Evolutionary conservation across 2,888 invertebrate genomes (phyloP).

Genomic region (Nebria brevicollis): DNA sequence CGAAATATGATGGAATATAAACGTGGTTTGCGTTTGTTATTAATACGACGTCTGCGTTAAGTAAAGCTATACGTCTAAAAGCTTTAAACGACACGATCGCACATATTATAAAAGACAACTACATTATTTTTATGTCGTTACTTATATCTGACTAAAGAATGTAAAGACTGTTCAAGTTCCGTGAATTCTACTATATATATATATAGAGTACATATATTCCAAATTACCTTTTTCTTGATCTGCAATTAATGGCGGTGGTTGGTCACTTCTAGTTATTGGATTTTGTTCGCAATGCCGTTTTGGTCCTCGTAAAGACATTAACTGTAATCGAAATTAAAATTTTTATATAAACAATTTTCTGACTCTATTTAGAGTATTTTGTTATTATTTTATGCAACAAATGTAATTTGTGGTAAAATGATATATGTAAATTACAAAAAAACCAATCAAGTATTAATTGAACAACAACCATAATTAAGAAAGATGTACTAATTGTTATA

Average conservation of each 20-base stretch:
- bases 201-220: not conserved
- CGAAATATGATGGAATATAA: too few species aligned
- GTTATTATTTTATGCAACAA: not conserved
- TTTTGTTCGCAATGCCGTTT: slow-evolving; percentile 64
- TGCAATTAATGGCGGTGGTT: slow-evolving; percentile 73
- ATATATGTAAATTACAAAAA: not conserved
- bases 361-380: not conserved
- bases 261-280: slow-evolving; percentile 56
- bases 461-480: not conserved
- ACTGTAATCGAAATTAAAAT: slow-evolving; percentile 57
- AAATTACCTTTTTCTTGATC: slow-evolving; percentile 74
- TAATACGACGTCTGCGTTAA: too few species aligned
- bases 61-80: too few species aligned
- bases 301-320: slow-evolving; percentile 67
- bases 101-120: too few species aligned
- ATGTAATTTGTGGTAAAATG: not conserved
- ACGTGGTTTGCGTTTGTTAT: too few species aligned
- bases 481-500: not conserved
- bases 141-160: too few species aligned
- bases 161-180: too few species aligned
- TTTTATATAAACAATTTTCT: not conserved
- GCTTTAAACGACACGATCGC: too few species aligned
- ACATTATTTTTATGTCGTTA: too few species aligned
- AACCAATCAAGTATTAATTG: not conserved
- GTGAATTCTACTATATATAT: too few species aligned